Evolutionary conservation across 1,140 invertebrate species (phyloP), one percentile per base, ranked within the genome.

Genomic region (Agrypnia vestita): DNA sequence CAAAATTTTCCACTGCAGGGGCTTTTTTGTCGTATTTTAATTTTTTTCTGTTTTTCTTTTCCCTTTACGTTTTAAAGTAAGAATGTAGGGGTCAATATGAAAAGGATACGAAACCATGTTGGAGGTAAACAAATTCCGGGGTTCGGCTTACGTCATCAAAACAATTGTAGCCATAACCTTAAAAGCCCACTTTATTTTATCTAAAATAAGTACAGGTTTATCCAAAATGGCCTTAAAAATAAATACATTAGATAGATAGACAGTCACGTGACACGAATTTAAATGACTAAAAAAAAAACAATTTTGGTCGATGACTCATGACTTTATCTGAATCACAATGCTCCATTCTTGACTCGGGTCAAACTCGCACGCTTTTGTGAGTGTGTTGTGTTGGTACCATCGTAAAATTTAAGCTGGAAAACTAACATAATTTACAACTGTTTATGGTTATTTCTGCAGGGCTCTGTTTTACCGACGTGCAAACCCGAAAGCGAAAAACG

Each of bases 181-280:
- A n/a, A n/a, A n/a, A n/a, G n/a, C n/a, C n/a, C n/a, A 35, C 25
- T 35, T 1, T 35, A 6, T 6, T 35, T 35, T 35, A n/a, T n/a
- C n/a, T n/a, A 1, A 35, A 35, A 35, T 35, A 35, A 35, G 25
- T 35, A 35, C 25, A 35, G 6, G 1, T 35, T 35, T 35, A 35
- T 35, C 25, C 25, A 35, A 35, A 35, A 35, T 35, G 25, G 25
- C 25, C 6, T 35, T 35, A 35, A 6, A 35, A 35, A 35, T 35
- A 35, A 35, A 35, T 35, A 35, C 6, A 35, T 55, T 15, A 15
- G n/a, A 15, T 55, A 55, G 53, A 55, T 55, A 59, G 13, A 59
- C 19, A 64, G 21, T 64, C 61, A 64, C 49, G 49, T 64, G 61
- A 35, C 61, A 19, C 61, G 61, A 64, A 64, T 64, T 64, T 35